Evolutionary conservation across 2,797 vertebrate species (phyloP), one percentile per base, ranked within the genome.

Genomic region (Meriones psammophilus): DNA sequence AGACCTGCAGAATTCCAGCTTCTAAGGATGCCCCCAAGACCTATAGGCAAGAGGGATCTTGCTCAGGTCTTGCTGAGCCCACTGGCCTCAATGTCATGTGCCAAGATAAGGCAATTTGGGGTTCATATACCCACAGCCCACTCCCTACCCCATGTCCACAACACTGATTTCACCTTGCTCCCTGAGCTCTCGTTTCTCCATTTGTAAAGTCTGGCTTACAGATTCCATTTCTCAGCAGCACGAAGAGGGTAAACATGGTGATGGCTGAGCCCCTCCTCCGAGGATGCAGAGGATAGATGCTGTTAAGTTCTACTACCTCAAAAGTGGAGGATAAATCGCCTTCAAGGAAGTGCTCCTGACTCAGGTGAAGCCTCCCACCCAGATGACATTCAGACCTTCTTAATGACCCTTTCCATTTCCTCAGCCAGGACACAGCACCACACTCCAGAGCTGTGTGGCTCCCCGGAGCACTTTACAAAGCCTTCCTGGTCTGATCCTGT

Each of bases 241-340:
- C 3, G 33, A 73, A 92, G 71, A 94, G 83, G 88, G 66, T 36
- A 90, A 77, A 94, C 86, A 15, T 24, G 68, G 69, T 87, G 36
- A 39, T n/a, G 1, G 54, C 17, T 9, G 26, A 50, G 39, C 62
- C 7, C 18, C 77, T 68, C 88, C 66, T 46, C 56, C 5, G 2
- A 15, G 50, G 36, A 84, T 60, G 64, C 4, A 69, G 58, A 80
- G 15, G 46, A 83, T 86, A 36, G 24, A 28, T 78, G 84, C 33
- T 42, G 58, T 39, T 88, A 74, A 50, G 13, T 74, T 76, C 91
- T 68, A 39, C 33, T 74, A 56, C 58, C 73, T 56, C 26, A 83
- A 68, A 77, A 73, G 79, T 26, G 46, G 94, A 87, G 14, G 84
- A 46, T 30, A 30, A 50, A 71, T 36, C 14, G 24, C 64, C 86